These are phyloP conservation scores for Nothura maculosa DNA, from an alignment of 2,797 vertebrate genomes.

Conservation along the genomic window DNA sequence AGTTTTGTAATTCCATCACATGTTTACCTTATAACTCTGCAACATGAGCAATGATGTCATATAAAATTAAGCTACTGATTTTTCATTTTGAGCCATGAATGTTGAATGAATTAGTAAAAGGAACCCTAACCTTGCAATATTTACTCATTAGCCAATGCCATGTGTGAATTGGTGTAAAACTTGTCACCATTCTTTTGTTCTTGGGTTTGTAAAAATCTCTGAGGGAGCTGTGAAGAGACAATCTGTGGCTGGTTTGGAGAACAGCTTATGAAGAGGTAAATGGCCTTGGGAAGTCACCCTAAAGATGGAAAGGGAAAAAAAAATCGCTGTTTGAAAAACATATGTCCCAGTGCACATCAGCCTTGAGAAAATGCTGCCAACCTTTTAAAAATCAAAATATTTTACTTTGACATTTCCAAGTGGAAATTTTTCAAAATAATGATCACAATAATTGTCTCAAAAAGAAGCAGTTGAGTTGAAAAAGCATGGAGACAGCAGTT, in stretches of 20 bases:
- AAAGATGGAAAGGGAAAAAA: background rate
- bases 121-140: background rate
- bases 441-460: background rate
- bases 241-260: background rate
- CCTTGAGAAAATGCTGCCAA: background rate
- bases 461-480: background rate
- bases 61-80: background rate
- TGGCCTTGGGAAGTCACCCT: background rate
- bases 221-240: background rate
- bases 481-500: background rate
- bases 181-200: background rate
- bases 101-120: background rate
- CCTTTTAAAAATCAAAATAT: background rate
- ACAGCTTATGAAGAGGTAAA: background rate
- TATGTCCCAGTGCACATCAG: too few relatives aligned
- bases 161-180: background rate
- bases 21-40: background rate
- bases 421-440: background rate
- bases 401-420: constrained; percentile 2
- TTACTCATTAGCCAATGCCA: background rate
- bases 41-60: background rate
- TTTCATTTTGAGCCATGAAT: constrained; percentile 12
- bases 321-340: background rate
- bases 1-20: background rate
- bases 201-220: background rate